Evolutionary conservation across 2,797 vertebrate genomes (phyloP), one percentile per base, ranked within the genome.

Genomic region (Hypotaenidia philippensis): DNA sequence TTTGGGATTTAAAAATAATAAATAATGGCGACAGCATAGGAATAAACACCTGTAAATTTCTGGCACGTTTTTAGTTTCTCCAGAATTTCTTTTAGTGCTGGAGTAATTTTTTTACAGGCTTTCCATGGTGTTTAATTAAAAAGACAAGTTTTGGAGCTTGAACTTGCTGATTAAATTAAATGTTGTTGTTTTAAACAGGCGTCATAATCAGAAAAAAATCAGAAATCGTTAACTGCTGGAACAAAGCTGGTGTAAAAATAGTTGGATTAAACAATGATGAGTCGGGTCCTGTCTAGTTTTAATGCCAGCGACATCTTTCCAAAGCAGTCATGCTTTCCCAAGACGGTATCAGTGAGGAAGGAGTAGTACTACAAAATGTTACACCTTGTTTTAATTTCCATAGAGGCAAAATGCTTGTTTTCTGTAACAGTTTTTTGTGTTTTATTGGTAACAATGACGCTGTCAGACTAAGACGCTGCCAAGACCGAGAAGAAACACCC

Each of bases 101-200:
- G 72, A 89, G 49, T 52, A n/a, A n/a, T 11, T 40, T 88, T 84
- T 91, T 84, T 72, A 4, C 22, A 80, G 57, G 16, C 9, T 80
- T 92, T 70, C 23, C 4, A 0, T 86, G 23, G 38, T 81, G 26
- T 75, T 90, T 93, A 91, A 91, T 96, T 95, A 83, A 88, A 92
- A 83, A 65, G 32, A 81, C 55, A 78, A 88, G 59, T 15, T 88
- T 88, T 91, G 84, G 56, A 78, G n/a, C 76, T 83, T 68, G 72
- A 94, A 94, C 41, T 87, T 75, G 19, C 38, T 86, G 69, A 71
- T 94, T 93, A 91, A 89, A 82, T 91, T 84, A 81, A 77, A 83
- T 44, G 34, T 75, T 0, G 0, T 41, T 44, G 27, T 41, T 89
- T 91, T 55, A 83, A 94, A 77, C 32, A 56, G 60, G 66, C 38